Percentiles rank a stretch among this genome's conserved stretches.
Evolutionary conservation across 2,797 vertebrate genomes (phyloP).

Genomic region (Platalea minor): DNA sequence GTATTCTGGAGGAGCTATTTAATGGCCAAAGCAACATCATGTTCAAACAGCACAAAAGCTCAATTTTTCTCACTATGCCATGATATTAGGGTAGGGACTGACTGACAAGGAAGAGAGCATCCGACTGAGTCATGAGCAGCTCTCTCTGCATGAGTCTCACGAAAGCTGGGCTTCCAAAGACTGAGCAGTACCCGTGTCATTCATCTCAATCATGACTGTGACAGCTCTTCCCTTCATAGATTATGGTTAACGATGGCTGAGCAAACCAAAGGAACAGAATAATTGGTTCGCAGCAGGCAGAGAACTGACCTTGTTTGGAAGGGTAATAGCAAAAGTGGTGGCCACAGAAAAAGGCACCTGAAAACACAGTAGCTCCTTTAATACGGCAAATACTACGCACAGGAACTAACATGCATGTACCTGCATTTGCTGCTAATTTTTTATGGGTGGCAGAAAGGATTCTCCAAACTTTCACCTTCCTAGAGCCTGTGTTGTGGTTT

Average conservation of each 20-base stretch:
- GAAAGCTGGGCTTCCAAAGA: not conserved
- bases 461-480: not conserved
- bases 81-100: not conserved
- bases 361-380: not conserved
- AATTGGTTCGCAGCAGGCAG: not conserved
- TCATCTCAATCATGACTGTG: constrained; percentile 14
- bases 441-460: not conserved
- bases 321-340: not conserved
- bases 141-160: not conserved
- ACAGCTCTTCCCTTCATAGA: constrained; percentile 25
- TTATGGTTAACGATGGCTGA: not conserved
- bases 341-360: not conserved
- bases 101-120: not conserved
- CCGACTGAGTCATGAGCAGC: not conserved
- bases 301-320: not conserved
- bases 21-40: not conserved
- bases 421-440: not conserved
- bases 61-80: not conserved
- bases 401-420: not conserved
- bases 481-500: not conserved
- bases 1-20: not conserved
- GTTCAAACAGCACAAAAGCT: not conserved
- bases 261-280: not conserved
- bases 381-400: not conserved
- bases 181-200: not conserved